phyloP scores from a whole-genome alignment of 2,888 invertebrate species.

The Adineta ricciae region DNA sequence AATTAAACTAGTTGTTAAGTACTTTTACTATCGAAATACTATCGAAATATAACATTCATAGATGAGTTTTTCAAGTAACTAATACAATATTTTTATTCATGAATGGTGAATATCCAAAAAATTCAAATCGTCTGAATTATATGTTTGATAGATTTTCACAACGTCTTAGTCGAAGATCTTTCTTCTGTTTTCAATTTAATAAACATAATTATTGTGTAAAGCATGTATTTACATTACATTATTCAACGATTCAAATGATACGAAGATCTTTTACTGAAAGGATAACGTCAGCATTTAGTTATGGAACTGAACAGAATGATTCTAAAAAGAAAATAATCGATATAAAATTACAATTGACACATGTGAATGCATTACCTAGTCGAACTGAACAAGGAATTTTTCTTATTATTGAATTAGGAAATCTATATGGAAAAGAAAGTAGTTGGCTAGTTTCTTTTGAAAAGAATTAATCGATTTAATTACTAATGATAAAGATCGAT shows the following conservation, averaged over 20 bases:
- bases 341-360: constrained; percentile 15
- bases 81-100: background rate
- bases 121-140: background rate
- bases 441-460: no score
- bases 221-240: background rate
- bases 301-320: background rate
- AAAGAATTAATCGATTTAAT: no score
- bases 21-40: background rate
- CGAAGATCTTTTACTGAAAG: background rate
- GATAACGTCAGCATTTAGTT: background rate
- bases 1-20: background rate
- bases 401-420: constrained; percentile 5
- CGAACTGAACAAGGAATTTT: background rate
- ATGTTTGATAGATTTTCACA: background rate
- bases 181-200: background rate
- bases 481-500: no score
- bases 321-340: background rate
- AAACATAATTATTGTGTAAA: background rate
- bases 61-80: no score
- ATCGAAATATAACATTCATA: no score
- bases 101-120: background rate
- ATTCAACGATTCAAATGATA: background rate
- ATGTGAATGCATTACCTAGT: constrained; percentile 7
- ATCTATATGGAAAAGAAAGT: no score
- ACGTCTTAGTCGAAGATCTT: background rate